Percentiles rank a stretch among this genome's conserved stretches.
Conservation (phyloP, 2,888 invertebrate species). For the Idaea biselata region DNA sequence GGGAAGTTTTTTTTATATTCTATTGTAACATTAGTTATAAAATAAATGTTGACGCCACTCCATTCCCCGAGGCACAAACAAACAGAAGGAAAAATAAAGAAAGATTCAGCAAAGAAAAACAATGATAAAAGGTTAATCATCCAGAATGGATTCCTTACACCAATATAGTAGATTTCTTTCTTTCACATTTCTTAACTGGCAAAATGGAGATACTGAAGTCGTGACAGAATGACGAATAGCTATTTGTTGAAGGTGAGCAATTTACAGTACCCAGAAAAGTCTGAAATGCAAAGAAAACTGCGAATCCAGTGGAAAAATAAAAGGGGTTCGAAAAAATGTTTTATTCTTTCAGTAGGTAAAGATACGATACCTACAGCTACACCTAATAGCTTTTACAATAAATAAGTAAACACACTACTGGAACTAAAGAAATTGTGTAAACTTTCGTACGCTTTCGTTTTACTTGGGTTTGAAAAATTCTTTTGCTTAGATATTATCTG, state of each 20-base stretch:
- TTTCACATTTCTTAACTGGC: slow-evolving; percentile 44
- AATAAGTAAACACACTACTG: neutral
- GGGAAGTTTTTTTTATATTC: slow-evolving; percentile 16
- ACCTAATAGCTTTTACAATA: neutral
- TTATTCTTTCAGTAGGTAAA: neutral
- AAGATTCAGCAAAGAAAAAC: slow-evolving; percentile 40
- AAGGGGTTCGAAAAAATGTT: neutral
- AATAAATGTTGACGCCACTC: slow-evolving; percentile 21
- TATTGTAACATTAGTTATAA: slow-evolving; percentile 19
- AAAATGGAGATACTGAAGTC: slow-evolving; percentile 44
- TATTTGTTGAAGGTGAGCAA: slow-evolving; percentile 51
- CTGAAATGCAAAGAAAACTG: neutral
- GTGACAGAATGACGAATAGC: slow-evolving; percentile 53
- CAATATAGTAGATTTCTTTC: slow-evolving; percentile 48
- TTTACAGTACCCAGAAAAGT: slow-evolving; percentile 28
- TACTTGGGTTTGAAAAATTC: neutral
- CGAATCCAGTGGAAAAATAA: neutral
- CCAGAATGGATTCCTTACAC: slow-evolving; percentile 51
- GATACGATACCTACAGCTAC: neutral
- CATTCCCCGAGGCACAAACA: slow-evolving; percentile 24
- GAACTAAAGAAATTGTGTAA: neutral
- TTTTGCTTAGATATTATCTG: neutral
- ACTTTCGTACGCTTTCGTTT: neutral
- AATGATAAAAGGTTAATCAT: slow-evolving; percentile 56
- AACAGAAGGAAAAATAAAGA: slow-evolving; percentile 29